Base-by-base conservation (phyloP, 1,140 invertebrate species). In the Drosophila jambulina region DNA sequence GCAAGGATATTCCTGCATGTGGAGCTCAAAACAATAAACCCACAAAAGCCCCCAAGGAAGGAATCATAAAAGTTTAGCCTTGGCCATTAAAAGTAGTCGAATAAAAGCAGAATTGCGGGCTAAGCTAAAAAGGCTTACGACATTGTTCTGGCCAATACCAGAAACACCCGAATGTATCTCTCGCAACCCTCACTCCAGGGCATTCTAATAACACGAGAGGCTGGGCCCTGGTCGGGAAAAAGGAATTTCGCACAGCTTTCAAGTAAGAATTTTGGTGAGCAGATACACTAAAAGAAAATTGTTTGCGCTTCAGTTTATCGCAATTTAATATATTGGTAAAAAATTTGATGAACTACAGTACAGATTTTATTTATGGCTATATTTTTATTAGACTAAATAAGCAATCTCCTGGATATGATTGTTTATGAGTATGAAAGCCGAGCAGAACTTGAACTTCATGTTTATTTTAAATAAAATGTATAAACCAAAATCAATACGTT, bases 51-150 rank as follows among this genome's bases (percentile, higher is more conserved):
- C 43, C 12, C 13, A 12, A 71, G 58, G 48, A 60, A 69, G 51
- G 49, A 60, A 72, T 72, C 70, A 74, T 74, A 74, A 72, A 74
- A 74, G 69, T 74, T 59, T 32, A 51, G 70, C 23, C 68, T 36
- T 60, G 54, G 38, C 70, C 70, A 74, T 74, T 74, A 74, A 74
- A 72, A 72, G 69, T 71, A 72, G 51, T 27, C 43, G 67, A 72
- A 71, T 72, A 72, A 72, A 72, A 36, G 67, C n/a, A 32, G 45
- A 72, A 72, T 72, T 60, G 70, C 70, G 51, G 59, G 70, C 70
- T 74, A 74, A 74, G 70, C 70, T 74, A 36, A 72, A 74, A 72
- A 60, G 68, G 70, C 70, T 72, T 74, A 72, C 70, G 38, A 59
- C 70, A 51, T 74, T 72, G 70, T 72, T 60, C 68, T 72, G 68